Conservation (phyloP, 2,797 vertebrate species). For the Stomatorhinus walkeri region DNA sequence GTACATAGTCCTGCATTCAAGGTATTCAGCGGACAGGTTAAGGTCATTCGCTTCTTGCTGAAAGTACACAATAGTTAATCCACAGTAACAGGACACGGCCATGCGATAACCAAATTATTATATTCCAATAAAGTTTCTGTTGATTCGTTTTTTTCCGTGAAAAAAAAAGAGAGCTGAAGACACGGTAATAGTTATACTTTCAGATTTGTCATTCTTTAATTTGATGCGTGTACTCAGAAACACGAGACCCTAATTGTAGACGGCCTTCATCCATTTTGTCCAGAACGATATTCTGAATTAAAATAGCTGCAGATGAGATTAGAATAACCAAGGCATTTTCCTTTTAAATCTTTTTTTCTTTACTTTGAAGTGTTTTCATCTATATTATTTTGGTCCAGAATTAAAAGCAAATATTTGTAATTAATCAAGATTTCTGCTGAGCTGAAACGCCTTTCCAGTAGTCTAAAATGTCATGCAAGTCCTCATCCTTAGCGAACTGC, state of each 20-base stretch:
- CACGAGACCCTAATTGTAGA: conserved; percentile 38
- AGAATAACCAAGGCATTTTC: conserved; percentile 35
- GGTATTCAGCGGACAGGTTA: conserved; percentile 46
- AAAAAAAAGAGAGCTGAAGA: conserved; percentile 53
- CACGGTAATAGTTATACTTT: conserved; percentile 53
- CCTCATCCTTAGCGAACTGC: conserved; percentile 97
- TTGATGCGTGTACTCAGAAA: conserved; percentile 62
- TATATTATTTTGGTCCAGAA: conserved; percentile 68
- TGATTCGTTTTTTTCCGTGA: conserved; percentile 50
- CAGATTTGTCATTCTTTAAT: conserved; percentile 52
- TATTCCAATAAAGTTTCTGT: conserved; percentile 54
- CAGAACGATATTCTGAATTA: conserved; percentile 34
- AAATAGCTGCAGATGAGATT: conserved; percentile 40
- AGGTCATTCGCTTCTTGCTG: conserved; percentile 49
- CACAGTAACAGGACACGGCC: conserved; percentile 74
- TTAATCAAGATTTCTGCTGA: conserved; percentile 92
- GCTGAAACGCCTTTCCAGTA: conserved; percentile 99
- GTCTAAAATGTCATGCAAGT: conserved; percentile 98
- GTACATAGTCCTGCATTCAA: conserved; percentile 35
- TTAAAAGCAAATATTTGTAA: conserved; percentile 23
- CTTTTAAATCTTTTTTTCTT: conserved; percentile 34
- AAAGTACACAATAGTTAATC: conserved; percentile 73
- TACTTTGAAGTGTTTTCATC: conserved; percentile 27
- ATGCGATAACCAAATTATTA: conserved; percentile 68
- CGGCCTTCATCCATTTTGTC: conserved; percentile 27